Percentiles rank a stretch among this genome's conserved stretches.
Conservation (phyloP, 2,888 invertebrate genomes). For the Ophion ventricosus region DNA sequence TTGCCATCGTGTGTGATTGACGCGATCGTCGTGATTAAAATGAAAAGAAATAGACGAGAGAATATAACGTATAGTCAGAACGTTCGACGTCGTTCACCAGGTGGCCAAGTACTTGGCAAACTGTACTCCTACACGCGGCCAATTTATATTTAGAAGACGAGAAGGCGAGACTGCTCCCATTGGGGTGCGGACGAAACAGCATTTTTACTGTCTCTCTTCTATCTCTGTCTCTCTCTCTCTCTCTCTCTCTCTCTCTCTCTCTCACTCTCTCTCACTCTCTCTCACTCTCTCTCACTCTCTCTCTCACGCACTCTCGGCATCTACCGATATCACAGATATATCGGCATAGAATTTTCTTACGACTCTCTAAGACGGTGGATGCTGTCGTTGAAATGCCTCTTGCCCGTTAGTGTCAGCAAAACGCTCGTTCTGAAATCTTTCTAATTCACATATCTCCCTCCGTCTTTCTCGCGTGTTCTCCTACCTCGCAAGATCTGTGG, state of each 20-base stretch:
- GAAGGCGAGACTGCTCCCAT: constrained; percentile 50
- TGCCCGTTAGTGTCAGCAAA: too few relatives aligned
- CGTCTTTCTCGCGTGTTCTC: constrained; percentile 1
- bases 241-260: too few relatives aligned
- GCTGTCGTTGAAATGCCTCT: constrained; percentile 40
- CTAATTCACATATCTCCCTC: too few relatives aligned
- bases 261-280: too few relatives aligned
- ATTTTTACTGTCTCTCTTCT: constrained; percentile 23
- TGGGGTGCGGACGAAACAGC: constrained; percentile 33
- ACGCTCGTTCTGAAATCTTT: too few relatives aligned
- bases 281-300: too few relatives aligned
- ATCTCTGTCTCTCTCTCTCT: constrained; percentile 1
- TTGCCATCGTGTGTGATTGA: background rate
- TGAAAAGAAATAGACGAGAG: constrained; percentile 10
- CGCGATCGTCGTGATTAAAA: constrained; percentile 30
- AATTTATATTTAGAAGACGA: constrained; percentile 63
- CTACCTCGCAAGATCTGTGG: background rate
- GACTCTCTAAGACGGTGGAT: constrained; percentile 11
- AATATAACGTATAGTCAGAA: constrained; percentile 16
- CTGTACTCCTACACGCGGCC: constrained; percentile 57
- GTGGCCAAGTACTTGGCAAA: constrained; percentile 55
- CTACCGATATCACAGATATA: constrained; percentile 10
- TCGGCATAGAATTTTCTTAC: constrained; percentile 15
- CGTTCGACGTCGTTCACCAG: constrained; percentile 63
- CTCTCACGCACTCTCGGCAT: too few relatives aligned